These are phyloP conservation scores for Parotocinclus haroldoi DNA, from an alignment of 2,797 vertebrate genomes.

Conservation along the genomic window DNA sequence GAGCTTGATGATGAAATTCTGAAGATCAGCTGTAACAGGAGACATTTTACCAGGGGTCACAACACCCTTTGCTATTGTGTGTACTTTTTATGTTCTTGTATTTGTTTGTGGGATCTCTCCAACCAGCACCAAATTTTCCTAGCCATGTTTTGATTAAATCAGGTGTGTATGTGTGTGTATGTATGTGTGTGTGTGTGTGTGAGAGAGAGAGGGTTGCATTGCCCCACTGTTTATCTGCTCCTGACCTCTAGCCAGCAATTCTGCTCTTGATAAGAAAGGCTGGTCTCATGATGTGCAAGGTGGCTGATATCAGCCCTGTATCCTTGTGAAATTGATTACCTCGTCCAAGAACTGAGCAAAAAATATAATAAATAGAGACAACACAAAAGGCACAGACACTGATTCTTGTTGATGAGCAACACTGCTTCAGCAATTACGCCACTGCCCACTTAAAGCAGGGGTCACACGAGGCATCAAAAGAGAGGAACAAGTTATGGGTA, in stretches of 20 bases:
- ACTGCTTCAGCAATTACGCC: slow-evolving; percentile 78
- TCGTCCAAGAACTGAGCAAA: slow-evolving; percentile 80
- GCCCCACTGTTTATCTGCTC: slow-evolving; percentile 99
- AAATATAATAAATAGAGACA: slow-evolving; percentile 96
- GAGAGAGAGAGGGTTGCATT: slow-evolving; percentile 71
- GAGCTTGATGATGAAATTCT: slow-evolving; percentile 94
- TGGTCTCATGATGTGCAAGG: slow-evolving; percentile 83
- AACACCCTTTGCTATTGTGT: slow-evolving; percentile 79
- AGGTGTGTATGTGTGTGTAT: slow-evolving; percentile 64
- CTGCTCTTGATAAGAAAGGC: slow-evolving; percentile 98
- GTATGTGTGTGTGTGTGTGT: slow-evolving; percentile 68
- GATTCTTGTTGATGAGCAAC: slow-evolving; percentile 73
- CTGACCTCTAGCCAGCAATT: slow-evolving; percentile 98
- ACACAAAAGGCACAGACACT: slow-evolving; percentile 73
- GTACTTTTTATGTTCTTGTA: slow-evolving; percentile 62
- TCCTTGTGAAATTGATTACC: slow-evolving; percentile 92
- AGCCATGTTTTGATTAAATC: slow-evolving; percentile 66
- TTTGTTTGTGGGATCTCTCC: slow-evolving; percentile 56
- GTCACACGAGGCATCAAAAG: slow-evolving; percentile 68
- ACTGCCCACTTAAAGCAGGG: slow-evolving; percentile 77
- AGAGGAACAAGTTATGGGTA: slow-evolving; percentile 75
- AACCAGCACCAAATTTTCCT: slow-evolving; percentile 59
- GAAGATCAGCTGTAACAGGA: slow-evolving; percentile 99
- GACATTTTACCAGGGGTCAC: slow-evolving; percentile 90
- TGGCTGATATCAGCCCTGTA: slow-evolving; percentile 84